Conservation (phyloP, 2,113 vertebrate genomes). For the Psilopogon haemacephalus region DNA sequence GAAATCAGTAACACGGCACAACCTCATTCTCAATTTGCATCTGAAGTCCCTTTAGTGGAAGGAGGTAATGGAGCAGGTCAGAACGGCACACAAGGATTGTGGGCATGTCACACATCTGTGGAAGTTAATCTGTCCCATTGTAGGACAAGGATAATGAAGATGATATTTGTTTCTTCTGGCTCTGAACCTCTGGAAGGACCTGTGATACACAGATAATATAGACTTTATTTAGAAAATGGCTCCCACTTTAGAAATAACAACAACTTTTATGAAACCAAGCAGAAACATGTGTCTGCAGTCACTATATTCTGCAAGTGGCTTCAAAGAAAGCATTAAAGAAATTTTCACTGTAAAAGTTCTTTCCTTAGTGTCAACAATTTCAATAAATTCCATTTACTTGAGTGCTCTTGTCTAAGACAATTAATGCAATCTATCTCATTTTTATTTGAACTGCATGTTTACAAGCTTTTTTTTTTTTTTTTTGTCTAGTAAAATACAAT, state of each 20-base stretch:
- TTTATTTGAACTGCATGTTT: slow-evolving; percentile 29
- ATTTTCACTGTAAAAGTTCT: slow-evolving; percentile 14
- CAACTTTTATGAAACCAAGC: neutral
- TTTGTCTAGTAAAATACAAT: neutral
- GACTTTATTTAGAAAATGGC: slow-evolving; percentile 34
- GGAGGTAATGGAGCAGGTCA: neutral
- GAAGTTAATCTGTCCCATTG: neutral
- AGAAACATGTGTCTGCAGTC: neutral
- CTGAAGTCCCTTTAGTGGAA: neutral
- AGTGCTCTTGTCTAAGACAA: slow-evolving; percentile 52
- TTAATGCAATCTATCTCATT: slow-evolving; percentile 43
- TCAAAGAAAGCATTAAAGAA: slow-evolving; percentile 43
- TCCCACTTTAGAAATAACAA: neutral
- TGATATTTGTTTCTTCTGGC: neutral
- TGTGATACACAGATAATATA: neutral
- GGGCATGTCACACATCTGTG: neutral
- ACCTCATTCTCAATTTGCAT: neutral
- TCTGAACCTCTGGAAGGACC: neutral
- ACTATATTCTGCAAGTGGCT: neutral
- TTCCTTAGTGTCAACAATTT: slow-evolving; percentile 36
- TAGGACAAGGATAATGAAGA: neutral
- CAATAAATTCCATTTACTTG: slow-evolving; percentile 42
- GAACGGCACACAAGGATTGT: fast-evolving
- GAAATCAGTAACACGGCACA: neutral
- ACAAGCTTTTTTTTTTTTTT: neutral